phyloP scores from a whole-genome alignment of 2,797 vertebrate genomes.

The Limnodromus scolopaceus region DNA sequence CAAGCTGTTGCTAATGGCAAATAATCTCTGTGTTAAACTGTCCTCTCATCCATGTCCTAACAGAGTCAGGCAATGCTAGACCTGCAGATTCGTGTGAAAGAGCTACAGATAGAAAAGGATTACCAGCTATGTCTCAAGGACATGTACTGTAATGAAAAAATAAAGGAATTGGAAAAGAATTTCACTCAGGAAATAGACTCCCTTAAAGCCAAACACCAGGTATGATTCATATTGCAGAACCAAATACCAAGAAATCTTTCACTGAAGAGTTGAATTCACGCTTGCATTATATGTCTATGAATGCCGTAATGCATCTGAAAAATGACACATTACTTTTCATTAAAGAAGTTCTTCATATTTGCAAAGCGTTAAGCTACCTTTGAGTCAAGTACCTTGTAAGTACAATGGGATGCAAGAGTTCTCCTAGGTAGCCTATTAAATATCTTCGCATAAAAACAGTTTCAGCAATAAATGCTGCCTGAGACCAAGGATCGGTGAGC shows the following conservation, averaged over 20 bases:
- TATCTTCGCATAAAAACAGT: neutral
- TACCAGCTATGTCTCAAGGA: conserved; percentile 92
- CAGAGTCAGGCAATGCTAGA: conserved; percentile 89
- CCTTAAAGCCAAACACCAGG: conserved; percentile 87
- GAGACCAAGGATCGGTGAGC: neutral
- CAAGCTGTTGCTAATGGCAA: neutral
- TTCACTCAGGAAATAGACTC: conserved; percentile 86
- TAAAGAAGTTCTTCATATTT: neutral
- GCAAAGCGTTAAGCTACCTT: neutral
- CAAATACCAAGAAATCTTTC: neutral
- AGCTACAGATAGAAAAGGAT: conserved; percentile 91
- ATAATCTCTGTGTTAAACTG: neutral
- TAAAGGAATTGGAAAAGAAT: conserved; percentile 87
- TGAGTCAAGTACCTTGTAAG: neutral
- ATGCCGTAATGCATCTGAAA: neutral
- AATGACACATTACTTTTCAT: neutral
- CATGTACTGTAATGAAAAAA: conserved; percentile 89
- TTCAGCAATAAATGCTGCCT: neutral
- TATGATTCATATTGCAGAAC: conserved; percentile 59
- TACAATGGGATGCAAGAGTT: neutral
- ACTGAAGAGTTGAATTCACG: neutral
- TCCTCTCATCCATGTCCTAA: conserved; percentile 24
- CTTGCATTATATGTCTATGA: neutral
- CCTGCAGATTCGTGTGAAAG: conserved; percentile 87
- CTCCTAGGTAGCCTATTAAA: neutral